Conservation (phyloP, 2,888 invertebrate genomes). For the Auanema sp. region DNA sequence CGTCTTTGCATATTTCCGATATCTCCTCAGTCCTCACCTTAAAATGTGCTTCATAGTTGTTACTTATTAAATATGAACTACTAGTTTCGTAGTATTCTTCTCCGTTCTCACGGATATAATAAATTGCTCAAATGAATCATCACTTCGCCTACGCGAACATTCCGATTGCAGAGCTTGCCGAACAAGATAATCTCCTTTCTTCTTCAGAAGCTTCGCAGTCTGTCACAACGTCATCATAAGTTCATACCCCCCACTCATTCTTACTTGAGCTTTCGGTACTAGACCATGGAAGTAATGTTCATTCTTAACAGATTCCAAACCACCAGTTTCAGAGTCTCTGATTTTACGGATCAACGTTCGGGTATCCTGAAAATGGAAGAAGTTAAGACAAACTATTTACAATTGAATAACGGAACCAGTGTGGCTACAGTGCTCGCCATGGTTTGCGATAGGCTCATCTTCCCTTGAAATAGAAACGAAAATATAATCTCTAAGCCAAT, state of each 20-base stretch:
- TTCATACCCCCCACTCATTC: not conserved
- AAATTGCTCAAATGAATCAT: slow-evolving; percentile 9
- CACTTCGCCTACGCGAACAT: too few relatives aligned
- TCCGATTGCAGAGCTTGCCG: slow-evolving; percentile 7
- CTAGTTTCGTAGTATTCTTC: not conserved
- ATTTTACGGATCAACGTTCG: slow-evolving; percentile 7
- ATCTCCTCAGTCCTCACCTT: too few relatives aligned
- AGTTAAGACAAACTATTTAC: too few relatives aligned
- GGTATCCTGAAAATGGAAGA: too few relatives aligned
- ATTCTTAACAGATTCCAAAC: slow-evolving; percentile 8
- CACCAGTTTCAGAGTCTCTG: slow-evolving; percentile 15
- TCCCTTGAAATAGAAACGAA: too few relatives aligned
- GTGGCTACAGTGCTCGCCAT: too few relatives aligned
- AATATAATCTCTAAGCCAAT: too few relatives aligned
- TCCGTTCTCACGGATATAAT: slow-evolving; percentile 14
- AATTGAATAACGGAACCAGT: too few relatives aligned
- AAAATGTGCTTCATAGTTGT: too few relatives aligned
- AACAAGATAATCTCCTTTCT: slow-evolving; percentile 18
- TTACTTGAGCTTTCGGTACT: slow-evolving; percentile 9
- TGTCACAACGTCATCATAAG: not conserved
- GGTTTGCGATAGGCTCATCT: too few relatives aligned
- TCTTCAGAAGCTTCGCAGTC: not conserved
- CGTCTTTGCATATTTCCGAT: too few relatives aligned
- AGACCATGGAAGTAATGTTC: slow-evolving; percentile 16
- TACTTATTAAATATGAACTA: not conserved